A percentile compares a stretch with the other conserved stretches of the same genome.
Evolutionary conservation across 2,113 vertebrate species (phyloP).

Genomic region (Rattus rattus): DNA sequence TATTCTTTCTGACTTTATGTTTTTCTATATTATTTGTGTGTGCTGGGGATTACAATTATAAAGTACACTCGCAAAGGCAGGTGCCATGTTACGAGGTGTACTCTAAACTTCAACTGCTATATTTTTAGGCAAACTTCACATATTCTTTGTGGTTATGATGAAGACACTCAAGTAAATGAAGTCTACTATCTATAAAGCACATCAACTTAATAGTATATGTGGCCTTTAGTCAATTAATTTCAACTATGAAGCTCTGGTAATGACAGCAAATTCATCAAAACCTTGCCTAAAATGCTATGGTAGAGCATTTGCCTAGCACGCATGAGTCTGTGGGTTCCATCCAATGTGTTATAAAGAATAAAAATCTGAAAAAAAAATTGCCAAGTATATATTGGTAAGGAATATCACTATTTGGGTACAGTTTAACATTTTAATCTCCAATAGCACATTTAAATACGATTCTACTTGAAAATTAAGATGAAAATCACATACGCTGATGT

Average conservation of each 20-base stretch:
- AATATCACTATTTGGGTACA: not conserved
- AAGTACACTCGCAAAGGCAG: not conserved
- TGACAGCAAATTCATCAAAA: not conserved
- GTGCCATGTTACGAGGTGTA: not conserved
- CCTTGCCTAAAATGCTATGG: not conserved
- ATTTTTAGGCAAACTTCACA: not conserved
- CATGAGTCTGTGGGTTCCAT: not conserved
- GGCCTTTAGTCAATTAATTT: not conserved
- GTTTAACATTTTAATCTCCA: not conserved
- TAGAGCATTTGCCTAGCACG: not conserved
- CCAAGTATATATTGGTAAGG: not conserved
- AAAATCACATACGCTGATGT: not conserved
- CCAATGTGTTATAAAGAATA: not conserved
- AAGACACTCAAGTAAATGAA: not conserved
- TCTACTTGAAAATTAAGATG: not conserved
- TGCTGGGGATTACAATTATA: not conserved
- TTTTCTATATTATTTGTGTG: not conserved
- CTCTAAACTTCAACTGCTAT: not conserved
- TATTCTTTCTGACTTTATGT: not conserved
- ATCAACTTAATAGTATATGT: not conserved
- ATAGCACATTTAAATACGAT: not conserved
- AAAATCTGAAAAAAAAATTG: not conserved
- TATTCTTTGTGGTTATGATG: not conserved
- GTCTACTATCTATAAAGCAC: not conserved
- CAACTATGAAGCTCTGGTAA: too few relatives aligned